A percentile compares a stretch with the other conserved stretches of the same genome.
These are phyloP conservation scores for Tromatobia lineatoria DNA, from an alignment of 2,888 invertebrate species.

Conservation along the genomic window DNA sequence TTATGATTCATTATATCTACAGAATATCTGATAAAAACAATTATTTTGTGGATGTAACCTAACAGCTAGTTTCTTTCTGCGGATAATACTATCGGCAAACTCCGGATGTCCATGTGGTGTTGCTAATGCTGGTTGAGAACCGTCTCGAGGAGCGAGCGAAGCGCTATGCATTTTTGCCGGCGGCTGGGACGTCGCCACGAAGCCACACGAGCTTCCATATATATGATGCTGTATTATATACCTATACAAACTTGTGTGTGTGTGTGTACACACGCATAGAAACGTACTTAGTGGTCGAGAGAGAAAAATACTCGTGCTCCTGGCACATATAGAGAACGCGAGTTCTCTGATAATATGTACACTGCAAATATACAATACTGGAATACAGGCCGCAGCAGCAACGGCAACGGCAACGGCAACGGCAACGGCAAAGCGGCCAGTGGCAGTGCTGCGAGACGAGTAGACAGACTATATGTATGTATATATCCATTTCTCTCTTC, in stretches of 20 bases:
- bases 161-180: conserved; percentile 83
- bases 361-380: conserved; percentile 81
- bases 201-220: conserved; percentile 61
- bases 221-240: conserved; percentile 33
- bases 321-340: conserved; percentile 66
- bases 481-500: conserved; percentile 18
- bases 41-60: neutral
- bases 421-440: conserved; percentile 38
- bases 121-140: conserved; percentile 81
- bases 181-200: conserved; percentile 70
- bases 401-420: conserved; percentile 66
- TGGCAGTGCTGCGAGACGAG: conserved; percentile 36
- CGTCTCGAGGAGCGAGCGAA: conserved; percentile 71
- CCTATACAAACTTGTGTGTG: conserved; percentile 30
- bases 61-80: neutral
- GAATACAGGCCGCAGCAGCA: conserved; percentile 74
- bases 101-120: conserved; percentile 63
- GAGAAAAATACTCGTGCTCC: conserved; percentile 2
- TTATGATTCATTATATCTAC: neutral
- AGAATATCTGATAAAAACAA: neutral
- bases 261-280: conserved; percentile 12
- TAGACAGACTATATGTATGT: conserved; percentile 20
- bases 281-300: neutral
- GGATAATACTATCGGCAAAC: conserved; percentile 24
- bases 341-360: conserved; percentile 80